Evolutionary conservation across 2,113 vertebrate species (phyloP).

Genomic region (Oreotrochilus melanogaster): DNA sequence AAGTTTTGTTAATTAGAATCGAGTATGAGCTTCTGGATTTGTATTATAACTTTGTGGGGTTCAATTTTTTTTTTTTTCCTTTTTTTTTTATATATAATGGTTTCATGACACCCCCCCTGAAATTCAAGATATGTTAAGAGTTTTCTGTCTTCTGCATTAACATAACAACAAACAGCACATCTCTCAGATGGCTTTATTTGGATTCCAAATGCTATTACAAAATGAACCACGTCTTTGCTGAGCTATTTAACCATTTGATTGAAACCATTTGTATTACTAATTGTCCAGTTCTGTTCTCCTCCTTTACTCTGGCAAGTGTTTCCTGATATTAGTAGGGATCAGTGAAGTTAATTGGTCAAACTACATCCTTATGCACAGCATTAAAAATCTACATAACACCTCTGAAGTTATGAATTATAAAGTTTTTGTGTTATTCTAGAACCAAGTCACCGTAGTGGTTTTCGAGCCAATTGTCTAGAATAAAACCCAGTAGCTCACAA

Average conservation of each 20-base stretch:
- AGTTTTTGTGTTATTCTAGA: slow-evolving; percentile 16
- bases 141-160: not conserved
- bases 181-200: not conserved
- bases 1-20: slow-evolving; percentile 66
- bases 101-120: not conserved
- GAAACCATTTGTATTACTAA: slow-evolving; percentile 36
- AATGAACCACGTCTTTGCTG: not conserved
- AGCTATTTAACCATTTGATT: slow-evolving; percentile 18
- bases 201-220: slow-evolving; percentile 30
- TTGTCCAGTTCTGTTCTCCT: slow-evolving; percentile 30
- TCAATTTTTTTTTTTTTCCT: not conserved
- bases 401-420: not conserved
- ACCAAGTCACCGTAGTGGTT: slow-evolving; percentile 13
- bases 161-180: not conserved
- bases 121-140: not conserved
- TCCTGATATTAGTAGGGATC: slow-evolving; percentile 17
- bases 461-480: slow-evolving; percentile 26
- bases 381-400: not conserved
- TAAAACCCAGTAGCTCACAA: slow-evolving; percentile 43
- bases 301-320: slow-evolving; percentile 33
- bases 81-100: not conserved
- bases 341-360: slow-evolving; percentile 22
- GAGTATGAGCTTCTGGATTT: slow-evolving; percentile 2
- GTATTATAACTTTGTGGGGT: slow-evolving; percentile 33
- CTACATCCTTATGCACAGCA: slow-evolving; percentile 35